A percentile compares a stretch with the other conserved stretches of the same genome.
Conservation (phyloP, 2,113 vertebrate genomes). For the rat (Rattus norvegicus) region DNA sequence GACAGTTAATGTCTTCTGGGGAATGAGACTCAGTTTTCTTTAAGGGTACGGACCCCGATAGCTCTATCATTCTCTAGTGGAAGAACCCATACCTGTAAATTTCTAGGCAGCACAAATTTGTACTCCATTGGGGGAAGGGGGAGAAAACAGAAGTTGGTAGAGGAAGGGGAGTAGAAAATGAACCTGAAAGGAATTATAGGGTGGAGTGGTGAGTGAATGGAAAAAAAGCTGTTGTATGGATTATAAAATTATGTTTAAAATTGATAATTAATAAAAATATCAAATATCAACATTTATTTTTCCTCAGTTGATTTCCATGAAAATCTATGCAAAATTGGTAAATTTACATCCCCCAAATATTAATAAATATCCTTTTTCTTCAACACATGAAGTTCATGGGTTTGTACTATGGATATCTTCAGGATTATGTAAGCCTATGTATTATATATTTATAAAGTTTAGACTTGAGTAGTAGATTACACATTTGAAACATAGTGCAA, state of each 20-base stretch:
- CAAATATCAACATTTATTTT: background rate
- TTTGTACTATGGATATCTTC: background rate
- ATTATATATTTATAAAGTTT: background rate
- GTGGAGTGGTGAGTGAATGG: background rate
- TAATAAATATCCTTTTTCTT: background rate
- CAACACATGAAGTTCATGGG: background rate
- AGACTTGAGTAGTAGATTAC: background rate
- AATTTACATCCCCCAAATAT: background rate
- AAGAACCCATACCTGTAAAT: background rate
- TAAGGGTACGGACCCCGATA: background rate
- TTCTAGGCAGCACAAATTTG: background rate
- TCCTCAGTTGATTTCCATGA: background rate
- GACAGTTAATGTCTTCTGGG: background rate
- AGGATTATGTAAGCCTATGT: background rate
- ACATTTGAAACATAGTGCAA: background rate
- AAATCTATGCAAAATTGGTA: constrained; percentile 16
- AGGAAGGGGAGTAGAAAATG: background rate
- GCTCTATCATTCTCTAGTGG: background rate
- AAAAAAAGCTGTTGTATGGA: background rate
- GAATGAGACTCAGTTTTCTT: background rate
- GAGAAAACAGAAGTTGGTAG: background rate
- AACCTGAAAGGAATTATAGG: background rate
- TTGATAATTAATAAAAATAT: background rate
- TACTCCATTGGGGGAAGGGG: too few species aligned
- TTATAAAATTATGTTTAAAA: background rate